Evolutionary conservation across 2,113 vertebrate species (phyloP).

Genomic region (Fulica atra): DNA sequence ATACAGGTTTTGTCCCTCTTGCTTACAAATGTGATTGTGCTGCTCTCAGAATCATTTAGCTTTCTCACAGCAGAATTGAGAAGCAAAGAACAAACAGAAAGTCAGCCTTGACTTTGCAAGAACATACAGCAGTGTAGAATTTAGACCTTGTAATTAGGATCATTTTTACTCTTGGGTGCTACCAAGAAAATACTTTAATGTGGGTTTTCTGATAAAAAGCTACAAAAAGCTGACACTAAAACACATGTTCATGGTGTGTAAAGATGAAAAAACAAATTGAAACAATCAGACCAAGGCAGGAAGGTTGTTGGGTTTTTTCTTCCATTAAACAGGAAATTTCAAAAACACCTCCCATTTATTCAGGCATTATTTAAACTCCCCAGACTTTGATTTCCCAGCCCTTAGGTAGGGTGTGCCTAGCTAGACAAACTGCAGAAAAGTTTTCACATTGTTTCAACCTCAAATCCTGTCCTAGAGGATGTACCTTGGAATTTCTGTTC

Average conservation of each 20-base stretch:
- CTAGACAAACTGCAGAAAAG: background rate
- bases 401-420: background rate
- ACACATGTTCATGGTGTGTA: accelerated
- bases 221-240: background rate
- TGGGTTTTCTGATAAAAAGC: background rate
- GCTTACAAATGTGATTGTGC: background rate
- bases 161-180: background rate
- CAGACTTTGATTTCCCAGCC: background rate
- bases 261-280: background rate
- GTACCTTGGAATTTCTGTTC: background rate
- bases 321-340: background rate
- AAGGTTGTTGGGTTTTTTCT: background rate
- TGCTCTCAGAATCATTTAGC: background rate
- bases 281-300: background rate
- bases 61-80: background rate
- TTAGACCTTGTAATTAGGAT: background rate
- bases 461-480: background rate
- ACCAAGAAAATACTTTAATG: background rate
- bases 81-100: background rate
- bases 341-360: background rate
- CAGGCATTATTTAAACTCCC: background rate
- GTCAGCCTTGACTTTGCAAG: background rate
- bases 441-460: background rate
- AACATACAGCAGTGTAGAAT: background rate
- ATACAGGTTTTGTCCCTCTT: background rate